Evolutionary conservation across 2,113 vertebrate species (phyloP).

Genomic region (Progne subis): DNA sequence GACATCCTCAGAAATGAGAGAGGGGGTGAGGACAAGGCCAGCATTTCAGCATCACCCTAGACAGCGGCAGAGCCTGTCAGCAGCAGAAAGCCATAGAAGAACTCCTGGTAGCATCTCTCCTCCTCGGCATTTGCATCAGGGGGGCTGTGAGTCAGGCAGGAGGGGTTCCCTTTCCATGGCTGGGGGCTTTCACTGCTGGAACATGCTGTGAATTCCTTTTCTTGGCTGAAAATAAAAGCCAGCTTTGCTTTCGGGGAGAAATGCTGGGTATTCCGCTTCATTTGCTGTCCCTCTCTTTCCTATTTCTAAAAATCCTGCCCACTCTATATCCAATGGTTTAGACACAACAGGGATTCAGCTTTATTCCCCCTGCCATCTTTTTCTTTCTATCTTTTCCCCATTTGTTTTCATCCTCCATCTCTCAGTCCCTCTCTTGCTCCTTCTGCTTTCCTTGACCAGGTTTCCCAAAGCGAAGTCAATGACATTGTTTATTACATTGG

Average conservation of each 20-base stretch:
- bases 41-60: background rate
- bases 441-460: background rate
- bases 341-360: background rate
- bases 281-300: background rate
- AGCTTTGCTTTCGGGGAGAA: background rate
- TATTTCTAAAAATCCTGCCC: background rate
- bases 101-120: background rate
- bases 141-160: background rate
- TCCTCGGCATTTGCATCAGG: background rate
- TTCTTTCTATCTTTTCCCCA: fast-evolving
- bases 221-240: background rate
- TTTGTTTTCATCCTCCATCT: background rate
- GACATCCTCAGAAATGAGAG: background rate
- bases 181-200: background rate
- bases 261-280: fast-evolving
- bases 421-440: background rate
- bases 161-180: background rate
- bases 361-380: fast-evolving
- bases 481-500: background rate
- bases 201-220: background rate
- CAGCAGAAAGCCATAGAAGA: background rate
- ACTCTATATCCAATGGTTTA: fast-evolving
- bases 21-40: background rate
- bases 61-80: background rate
- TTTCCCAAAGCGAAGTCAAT: background rate